Evolutionary conservation across 2,888 invertebrate species (phyloP).

Genomic region (Axea sp.): DNA sequence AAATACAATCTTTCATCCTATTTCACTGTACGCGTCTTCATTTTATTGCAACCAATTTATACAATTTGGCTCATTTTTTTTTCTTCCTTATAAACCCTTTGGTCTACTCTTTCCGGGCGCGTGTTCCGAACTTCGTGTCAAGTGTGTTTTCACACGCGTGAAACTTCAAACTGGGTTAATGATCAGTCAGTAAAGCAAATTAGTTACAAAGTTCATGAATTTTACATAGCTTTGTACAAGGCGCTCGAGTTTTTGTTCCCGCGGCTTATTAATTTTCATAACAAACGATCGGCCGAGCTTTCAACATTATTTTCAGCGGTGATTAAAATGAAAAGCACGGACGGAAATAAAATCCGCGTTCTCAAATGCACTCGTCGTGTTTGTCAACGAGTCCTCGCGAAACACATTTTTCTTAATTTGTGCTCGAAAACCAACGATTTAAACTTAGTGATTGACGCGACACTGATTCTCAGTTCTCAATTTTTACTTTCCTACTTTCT

Average conservation of each 20-base stretch:
- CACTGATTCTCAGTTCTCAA: slow-evolving; percentile 40
- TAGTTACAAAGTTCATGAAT: slow-evolving; percentile 45
- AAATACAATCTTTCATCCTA: too few relatives aligned
- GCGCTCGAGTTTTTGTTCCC: slow-evolving; percentile 6
- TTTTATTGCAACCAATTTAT: too few relatives aligned
- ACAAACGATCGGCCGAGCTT: slow-evolving; percentile 17
- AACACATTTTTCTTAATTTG: neutral
- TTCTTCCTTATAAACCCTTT: too few relatives aligned
- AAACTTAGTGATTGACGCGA: slow-evolving; percentile 31
- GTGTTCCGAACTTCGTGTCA: slow-evolving; percentile 1
- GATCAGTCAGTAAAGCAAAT: slow-evolving; percentile 34
- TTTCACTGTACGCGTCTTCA: too few relatives aligned
- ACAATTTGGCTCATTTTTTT: too few relatives aligned
- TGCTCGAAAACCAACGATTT: slow-evolving; percentile 18
- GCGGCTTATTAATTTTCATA: slow-evolving; percentile 37
- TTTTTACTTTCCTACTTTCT: slow-evolving; percentile 45
- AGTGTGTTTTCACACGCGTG: slow-evolving; percentile 23
- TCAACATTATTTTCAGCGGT: slow-evolving; percentile 5
- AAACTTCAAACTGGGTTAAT: slow-evolving; percentile 39
- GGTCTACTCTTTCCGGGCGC: slow-evolving; percentile 2
- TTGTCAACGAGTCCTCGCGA: slow-evolving; percentile 4
- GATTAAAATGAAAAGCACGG: slow-evolving; percentile 1
- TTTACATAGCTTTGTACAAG: slow-evolving; percentile 25
- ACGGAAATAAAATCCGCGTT: neutral
- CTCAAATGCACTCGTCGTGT: too few relatives aligned